Base-by-base conservation (phyloP, 2,797 vertebrate genomes). In the Cossypha dichroa region DNA sequence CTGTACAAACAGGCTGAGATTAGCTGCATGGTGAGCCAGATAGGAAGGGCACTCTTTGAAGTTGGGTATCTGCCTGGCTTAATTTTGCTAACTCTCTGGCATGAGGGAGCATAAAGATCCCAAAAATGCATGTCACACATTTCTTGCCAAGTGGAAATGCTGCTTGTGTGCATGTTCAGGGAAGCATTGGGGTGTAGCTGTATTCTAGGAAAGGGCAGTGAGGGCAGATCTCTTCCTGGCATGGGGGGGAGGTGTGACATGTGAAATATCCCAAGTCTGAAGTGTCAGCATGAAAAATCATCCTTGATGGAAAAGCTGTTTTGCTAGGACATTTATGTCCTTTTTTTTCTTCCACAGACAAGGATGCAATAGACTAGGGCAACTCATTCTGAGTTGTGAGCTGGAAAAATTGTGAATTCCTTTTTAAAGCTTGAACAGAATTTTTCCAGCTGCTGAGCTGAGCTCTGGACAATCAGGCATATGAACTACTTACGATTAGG, bases 1-100 rank as follows among this genome's bases (percentile, higher is more conserved):
- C 86, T 94, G 76, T 93, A 69, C 77, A 93, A 96, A 95, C 74
- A 91, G 74, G 55, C 94, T 33, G 93, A 82, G 91, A 94, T 95
- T 97, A 92, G 88, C 74, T 7, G 70, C 18, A 4, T 33, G n/a
- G 84, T 49, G 73, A 93, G 64, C 54, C 62, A 26, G 51, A 69
- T 81, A 68, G 66, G 29, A 76, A 75, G 49, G 85, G 80, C 79
- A 86, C 76, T n/a, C 88, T 96, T 94, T 95, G 93, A 96, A 94
- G 93, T 5, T 81, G 85, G 33, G 63, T 91, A 62, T 82, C 79
- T 93, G 92, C 56, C 67, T 85, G 68, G 56, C 66, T 86, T 77
- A 45, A 77, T 84, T 85, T 85, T 81, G 62, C 67, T 59, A 64
- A 83, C 1, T 0, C 34, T 72, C 49, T 36, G 68, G 75, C 55